A percentile compares a stretch with the other conserved stretches of the same genome.
phyloP scores from a whole-genome alignment of 1,140 invertebrate genomes.

The Proctacanthus coquilletti region DNA sequence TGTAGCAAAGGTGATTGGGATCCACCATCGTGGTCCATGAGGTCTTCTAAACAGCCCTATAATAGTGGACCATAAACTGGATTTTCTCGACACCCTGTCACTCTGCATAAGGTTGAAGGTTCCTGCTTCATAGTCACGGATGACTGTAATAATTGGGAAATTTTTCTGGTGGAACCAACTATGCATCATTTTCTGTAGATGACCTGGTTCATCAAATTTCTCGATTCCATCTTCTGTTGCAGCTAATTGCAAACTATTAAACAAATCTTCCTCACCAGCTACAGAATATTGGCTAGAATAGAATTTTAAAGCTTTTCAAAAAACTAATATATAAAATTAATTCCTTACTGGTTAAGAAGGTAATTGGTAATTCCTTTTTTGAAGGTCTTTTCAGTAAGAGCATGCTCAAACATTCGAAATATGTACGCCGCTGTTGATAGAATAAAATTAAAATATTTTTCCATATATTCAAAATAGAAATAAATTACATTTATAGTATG shows the following conservation, averaged over 20 bases:
- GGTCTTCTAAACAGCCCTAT: too few relatives aligned
- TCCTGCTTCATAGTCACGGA: neutral
- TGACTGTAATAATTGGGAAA: neutral
- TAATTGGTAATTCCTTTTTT: slow-evolving; percentile 64
- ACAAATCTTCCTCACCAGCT: neutral
- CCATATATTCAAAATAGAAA: too few relatives aligned
- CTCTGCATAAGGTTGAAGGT: neutral
- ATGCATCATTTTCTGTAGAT: neutral
- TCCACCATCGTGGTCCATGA: neutral
- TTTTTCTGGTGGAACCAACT: neutral
- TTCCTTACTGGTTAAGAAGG: too few relatives aligned
- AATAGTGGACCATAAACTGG: too few relatives aligned
- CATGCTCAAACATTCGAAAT: slow-evolving; percentile 95
- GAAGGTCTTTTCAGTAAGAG: slow-evolving; percentile 69
- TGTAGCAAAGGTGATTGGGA: neutral
- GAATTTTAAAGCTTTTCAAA: too few relatives aligned
- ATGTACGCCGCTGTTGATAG: too few relatives aligned
- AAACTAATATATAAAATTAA: too few relatives aligned
- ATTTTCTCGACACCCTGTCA: neutral
- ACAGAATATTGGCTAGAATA: too few relatives aligned
- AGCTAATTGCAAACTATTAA: neutral
- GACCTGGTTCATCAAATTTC: neutral
- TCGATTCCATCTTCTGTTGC: neutral
- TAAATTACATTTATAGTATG: too few relatives aligned
- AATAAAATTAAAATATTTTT: too few relatives aligned